Base-by-base conservation (phyloP, 1,140 invertebrate genomes). In the Aphelenchoides besseyi region DNA sequence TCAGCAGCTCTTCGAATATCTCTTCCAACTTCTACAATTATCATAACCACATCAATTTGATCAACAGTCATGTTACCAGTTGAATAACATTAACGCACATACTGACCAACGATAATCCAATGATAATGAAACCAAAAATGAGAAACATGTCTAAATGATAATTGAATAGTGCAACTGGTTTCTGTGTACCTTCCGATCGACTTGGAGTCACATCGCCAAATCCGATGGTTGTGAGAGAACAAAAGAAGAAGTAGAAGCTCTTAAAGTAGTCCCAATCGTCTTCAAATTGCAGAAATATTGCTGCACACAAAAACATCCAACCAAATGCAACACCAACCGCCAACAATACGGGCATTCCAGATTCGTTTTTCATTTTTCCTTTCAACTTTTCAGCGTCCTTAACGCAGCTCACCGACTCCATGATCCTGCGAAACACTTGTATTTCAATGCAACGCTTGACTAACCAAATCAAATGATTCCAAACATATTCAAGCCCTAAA, bases 21-120 rank as follows among this genome's bases (percentile, higher is more conserved):
- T 81, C 73, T 68, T 83, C 82, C 23, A 84, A 68, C 66, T 84
- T 77, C 37, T 41, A 41, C 5, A 41, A 41, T 8, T 41, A 8
- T 41, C 5, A 8, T 41, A 41, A n/a, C 37, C n/a, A n/a, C 5
- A n/a, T 41, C 5, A 41, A 8, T 5, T 41, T 5, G 5, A 8
- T 41, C n/a, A 41, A 41, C 5, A 41, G 37, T 41, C n/a, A 41
- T n/a, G 5, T 5, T 41, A 5, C 77, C 2, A 79, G 52, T 67
- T 83, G 82, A 33, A 84, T 79, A 12, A 83, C 80, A 72, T 82
- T 82, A 32, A 83, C 82, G 61, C 82, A 83, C 82, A 83, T 83
- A 9, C 71, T 74, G 8, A 83, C 81, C 26, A 83, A 72, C 3
- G 81, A 83, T 8, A 83, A 68, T 9, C 82, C 82, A 35, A 83